Evolutionary conservation across 1,140 invertebrate species (phyloP).

Genomic region (Pygmarrhopalites habei): DNA sequence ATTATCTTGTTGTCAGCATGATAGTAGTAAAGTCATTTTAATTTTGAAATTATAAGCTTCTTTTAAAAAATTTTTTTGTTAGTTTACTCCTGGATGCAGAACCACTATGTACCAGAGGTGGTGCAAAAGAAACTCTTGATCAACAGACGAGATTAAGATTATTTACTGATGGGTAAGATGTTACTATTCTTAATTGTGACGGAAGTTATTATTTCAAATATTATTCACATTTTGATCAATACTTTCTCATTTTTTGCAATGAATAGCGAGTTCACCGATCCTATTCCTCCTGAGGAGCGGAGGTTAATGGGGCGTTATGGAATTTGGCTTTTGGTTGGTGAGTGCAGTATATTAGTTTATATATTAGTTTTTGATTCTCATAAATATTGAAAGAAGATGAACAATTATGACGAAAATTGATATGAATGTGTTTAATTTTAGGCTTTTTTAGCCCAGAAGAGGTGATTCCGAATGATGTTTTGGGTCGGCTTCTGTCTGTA

Average conservation of each 20-base stretch:
- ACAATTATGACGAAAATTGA: too few species aligned
- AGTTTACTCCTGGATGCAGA: conserved; percentile 75
- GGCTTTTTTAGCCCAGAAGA: conserved; percentile 80
- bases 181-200: too few species aligned
- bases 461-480: conserved; percentile 70
- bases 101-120: conserved; percentile 52
- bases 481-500: conserved; percentile 87
- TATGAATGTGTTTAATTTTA: too few species aligned
- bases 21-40: too few species aligned
- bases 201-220: too few species aligned
- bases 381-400: too few species aligned
- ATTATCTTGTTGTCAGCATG: too few species aligned
- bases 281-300: conserved; percentile 57
- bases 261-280: conserved; percentile 46
- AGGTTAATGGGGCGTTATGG: conserved; percentile 90
- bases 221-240: too few species aligned
- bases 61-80: conserved; percentile 34
- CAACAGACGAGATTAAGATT: conserved; percentile 45
- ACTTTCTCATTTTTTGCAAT: too few species aligned
- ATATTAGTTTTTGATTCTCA: too few species aligned
- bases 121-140: conserved; percentile 39
- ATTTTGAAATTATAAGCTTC: too few species aligned
- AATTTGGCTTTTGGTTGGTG: conserved; percentile 92
- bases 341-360: too few species aligned
- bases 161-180: conserved; percentile 42